These are phyloP conservation scores for Odontomachus brunneus DNA, from an alignment of 1,140 invertebrate genomes.

Conservation along the genomic window DNA sequence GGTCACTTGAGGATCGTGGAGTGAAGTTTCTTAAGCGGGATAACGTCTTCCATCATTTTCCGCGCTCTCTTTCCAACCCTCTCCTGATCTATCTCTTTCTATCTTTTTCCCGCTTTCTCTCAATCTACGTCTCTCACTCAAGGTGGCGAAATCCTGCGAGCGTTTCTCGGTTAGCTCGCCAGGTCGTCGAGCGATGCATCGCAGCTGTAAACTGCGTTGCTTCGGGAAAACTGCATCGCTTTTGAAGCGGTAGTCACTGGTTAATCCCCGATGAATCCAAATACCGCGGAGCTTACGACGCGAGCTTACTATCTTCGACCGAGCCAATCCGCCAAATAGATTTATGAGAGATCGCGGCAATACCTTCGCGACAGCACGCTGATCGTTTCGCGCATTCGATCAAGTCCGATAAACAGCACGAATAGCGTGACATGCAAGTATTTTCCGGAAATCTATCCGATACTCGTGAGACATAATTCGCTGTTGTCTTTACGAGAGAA, in stretches of 20 bases:
- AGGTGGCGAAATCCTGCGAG: slow-evolving; percentile 60
- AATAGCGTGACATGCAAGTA: slow-evolving; percentile 3
- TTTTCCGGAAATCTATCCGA: slow-evolving; percentile 9
- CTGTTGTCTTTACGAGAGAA: background rate
- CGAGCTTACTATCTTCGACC: background rate
- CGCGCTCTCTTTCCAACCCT: slow-evolving; percentile 36
- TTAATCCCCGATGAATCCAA: slow-evolving; percentile 25
- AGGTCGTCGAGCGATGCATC: slow-evolving; percentile 18
- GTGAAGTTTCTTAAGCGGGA: slow-evolving; percentile 76
- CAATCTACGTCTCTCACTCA: background rate
- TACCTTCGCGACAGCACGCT: slow-evolving; percentile 14
- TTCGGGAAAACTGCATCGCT: slow-evolving; percentile 45
- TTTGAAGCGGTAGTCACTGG: background rate
- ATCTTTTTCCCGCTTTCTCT: slow-evolving; percentile 9
- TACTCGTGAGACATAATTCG: background rate
- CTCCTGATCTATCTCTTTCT: slow-evolving; percentile 12
- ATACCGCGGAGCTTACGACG: background rate
- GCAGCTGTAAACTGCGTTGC: background rate
- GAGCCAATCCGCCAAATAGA: background rate
- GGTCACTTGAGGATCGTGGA: slow-evolving; percentile 71
- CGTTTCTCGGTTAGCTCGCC: background rate
- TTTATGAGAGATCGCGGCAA: background rate
- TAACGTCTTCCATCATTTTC: slow-evolving; percentile 73
- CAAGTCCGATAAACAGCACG: background rate
- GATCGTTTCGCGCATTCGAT: background rate